These are phyloP conservation scores for Buphagus erythrorhynchus DNA, from an alignment of 2,797 vertebrate species.

Conservation along the genomic window DNA sequence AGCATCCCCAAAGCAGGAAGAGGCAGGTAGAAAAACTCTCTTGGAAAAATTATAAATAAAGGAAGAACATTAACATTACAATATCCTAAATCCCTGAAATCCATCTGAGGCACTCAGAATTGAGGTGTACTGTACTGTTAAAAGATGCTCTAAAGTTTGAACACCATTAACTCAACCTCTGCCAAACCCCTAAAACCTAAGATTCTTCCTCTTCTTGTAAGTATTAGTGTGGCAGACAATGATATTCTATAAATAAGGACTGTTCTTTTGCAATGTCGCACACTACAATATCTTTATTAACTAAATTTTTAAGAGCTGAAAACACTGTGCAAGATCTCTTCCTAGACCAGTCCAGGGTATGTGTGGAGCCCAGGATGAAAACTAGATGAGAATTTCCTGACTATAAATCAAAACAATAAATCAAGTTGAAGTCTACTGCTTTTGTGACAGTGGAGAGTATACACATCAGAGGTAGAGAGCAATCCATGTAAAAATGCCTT, in stretches of 20 bases:
- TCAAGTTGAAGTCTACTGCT: not conserved
- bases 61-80: not conserved
- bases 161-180: not conserved
- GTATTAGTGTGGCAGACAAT: not conserved
- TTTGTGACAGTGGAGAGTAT: not conserved
- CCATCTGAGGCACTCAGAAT: not conserved
- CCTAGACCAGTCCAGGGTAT: not conserved
- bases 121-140: not conserved
- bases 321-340: not conserved
- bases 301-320: not conserved
- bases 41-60: not conserved
- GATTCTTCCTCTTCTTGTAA: not conserved
- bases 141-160: not conserved
- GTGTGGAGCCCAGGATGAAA: not conserved
- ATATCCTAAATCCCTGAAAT: not conserved
- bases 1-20: not conserved
- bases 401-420: not conserved
- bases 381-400: not conserved
- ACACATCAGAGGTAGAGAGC: not conserved
- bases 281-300: not conserved
- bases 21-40: not conserved
- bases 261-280: not conserved
- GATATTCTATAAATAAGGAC: not conserved
- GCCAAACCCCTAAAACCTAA: not conserved
- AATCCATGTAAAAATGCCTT: not conserved